Evolutionary conservation across 2,113 vertebrate genomes (phyloP).

Genomic region (Zootoca vivipara): DNA sequence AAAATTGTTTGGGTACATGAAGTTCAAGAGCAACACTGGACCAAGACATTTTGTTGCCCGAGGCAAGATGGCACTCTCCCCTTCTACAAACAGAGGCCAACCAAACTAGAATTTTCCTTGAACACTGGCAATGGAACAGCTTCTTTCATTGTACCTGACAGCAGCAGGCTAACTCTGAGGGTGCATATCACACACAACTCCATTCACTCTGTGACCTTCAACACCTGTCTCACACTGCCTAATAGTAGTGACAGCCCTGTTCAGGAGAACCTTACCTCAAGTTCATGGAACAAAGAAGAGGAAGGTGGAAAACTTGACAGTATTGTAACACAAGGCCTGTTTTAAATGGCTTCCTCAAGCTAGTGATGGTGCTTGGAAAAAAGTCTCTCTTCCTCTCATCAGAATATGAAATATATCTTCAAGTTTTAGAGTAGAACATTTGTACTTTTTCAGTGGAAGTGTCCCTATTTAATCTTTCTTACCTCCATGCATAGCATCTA

Average conservation of each 20-base stretch:
- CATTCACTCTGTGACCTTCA: no score
- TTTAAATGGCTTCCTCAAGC: not conserved
- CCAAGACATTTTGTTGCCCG: no score
- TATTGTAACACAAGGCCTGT: not conserved
- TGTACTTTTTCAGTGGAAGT: not conserved
- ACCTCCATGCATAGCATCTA: constrained; percentile 99
- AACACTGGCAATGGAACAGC: no score
- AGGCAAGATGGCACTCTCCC: no score
- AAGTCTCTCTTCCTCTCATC: not conserved
- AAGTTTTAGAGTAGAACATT: not conserved
- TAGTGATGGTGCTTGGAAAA: not conserved
- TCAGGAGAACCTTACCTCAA: not conserved
- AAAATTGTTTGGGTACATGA: not conserved
- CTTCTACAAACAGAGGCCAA: no score
- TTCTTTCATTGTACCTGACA: no score
- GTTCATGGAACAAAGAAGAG: not conserved
- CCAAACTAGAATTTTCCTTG: no score
- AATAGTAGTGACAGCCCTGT: no score
- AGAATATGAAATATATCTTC: not conserved
- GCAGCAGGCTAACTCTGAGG: no score
- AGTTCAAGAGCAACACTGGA: not conserved
- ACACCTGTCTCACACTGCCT: no score
- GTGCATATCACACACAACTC: no score
- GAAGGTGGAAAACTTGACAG: not conserved
- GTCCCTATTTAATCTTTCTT: not conserved